Conservation (phyloP, 2,888 invertebrate species). For the Cephus pulcher region DNA sequence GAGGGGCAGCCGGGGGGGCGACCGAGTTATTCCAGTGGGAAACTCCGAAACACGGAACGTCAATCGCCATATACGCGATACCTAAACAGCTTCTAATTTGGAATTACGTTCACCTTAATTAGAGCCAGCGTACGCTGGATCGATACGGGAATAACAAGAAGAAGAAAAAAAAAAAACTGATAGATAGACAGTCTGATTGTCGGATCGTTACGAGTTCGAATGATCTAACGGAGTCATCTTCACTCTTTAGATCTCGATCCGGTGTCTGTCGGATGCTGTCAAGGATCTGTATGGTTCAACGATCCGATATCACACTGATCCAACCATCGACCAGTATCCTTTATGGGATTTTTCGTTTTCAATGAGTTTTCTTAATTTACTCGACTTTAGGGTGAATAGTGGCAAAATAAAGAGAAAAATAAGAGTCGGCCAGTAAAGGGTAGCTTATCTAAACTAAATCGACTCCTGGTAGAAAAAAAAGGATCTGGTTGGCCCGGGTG, state of each 20-base stretch:
- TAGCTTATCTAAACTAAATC: background rate
- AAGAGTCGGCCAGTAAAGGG: background rate
- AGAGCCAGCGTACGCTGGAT: background rate
- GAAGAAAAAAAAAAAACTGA: background rate
- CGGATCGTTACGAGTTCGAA: background rate
- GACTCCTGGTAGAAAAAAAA: background rate
- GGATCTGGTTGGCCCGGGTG: background rate
- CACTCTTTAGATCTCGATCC: background rate
- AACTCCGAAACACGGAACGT: background rate
- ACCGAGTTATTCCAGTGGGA: background rate
- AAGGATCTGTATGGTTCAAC: background rate
- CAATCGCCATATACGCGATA: background rate
- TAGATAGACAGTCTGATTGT: background rate
- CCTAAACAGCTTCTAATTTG: background rate
- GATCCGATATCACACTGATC: background rate
- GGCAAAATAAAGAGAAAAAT: background rate
- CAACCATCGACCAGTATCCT: background rate
- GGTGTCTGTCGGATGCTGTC: background rate
- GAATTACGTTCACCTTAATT: slow-evolving; percentile 1
- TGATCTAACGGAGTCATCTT: background rate
- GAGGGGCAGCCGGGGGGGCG: background rate
- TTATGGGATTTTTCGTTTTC: background rate
- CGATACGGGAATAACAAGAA: background rate
- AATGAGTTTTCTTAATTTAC: background rate
- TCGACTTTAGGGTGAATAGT: background rate